Evolutionary conservation across 2,888 invertebrate species (phyloP).

Genomic region (Chymomyza procnemis): DNA sequence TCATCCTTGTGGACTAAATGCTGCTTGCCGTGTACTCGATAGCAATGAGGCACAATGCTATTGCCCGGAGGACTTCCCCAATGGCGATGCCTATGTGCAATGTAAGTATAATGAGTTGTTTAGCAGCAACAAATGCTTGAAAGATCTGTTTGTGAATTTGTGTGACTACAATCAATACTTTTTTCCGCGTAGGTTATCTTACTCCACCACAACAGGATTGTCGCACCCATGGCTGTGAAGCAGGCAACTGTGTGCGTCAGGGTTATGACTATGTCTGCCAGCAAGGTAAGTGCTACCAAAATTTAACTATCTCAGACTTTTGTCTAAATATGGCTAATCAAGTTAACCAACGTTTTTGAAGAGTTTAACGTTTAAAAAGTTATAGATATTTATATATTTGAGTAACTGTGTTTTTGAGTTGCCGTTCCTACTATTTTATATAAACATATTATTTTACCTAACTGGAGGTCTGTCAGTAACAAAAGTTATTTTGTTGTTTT

Average conservation of each 20-base stretch:
- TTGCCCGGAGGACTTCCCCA: slow-evolving; percentile 89
- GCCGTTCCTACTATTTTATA: slow-evolving; percentile 41
- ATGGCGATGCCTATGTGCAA: slow-evolving; percentile 90
- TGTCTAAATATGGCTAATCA: slow-evolving; percentile 49
- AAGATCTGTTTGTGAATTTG: not conserved
- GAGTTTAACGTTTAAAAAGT: slow-evolving; percentile 21
- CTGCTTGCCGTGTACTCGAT: slow-evolving; percentile 86
- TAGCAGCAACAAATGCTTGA: not conserved
- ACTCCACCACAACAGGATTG: slow-evolving; percentile 83
- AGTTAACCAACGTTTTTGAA: slow-evolving; percentile 48
- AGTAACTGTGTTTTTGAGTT: slow-evolving; percentile 38
- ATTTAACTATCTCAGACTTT: slow-evolving; percentile 11
- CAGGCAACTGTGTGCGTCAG: slow-evolving; percentile 90
- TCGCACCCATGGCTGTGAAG: slow-evolving; percentile 89
- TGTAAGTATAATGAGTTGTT: too few relatives aligned
- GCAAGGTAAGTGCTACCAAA: slow-evolving; percentile 76
- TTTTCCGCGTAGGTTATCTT: slow-evolving; percentile 60
- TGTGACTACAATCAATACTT: not conserved
- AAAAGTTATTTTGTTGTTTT: slow-evolving; percentile 41
- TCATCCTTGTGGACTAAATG: slow-evolving; percentile 89
- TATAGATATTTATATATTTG: slow-evolving; percentile 23
- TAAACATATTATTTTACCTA: slow-evolving; percentile 39
- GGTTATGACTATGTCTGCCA: slow-evolving; percentile 86
- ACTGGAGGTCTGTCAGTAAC: slow-evolving; percentile 67
- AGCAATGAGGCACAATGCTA: slow-evolving; percentile 87